Base-by-base conservation (phyloP, 2,888 invertebrate species). In the Octonoba sinensis region DNA sequence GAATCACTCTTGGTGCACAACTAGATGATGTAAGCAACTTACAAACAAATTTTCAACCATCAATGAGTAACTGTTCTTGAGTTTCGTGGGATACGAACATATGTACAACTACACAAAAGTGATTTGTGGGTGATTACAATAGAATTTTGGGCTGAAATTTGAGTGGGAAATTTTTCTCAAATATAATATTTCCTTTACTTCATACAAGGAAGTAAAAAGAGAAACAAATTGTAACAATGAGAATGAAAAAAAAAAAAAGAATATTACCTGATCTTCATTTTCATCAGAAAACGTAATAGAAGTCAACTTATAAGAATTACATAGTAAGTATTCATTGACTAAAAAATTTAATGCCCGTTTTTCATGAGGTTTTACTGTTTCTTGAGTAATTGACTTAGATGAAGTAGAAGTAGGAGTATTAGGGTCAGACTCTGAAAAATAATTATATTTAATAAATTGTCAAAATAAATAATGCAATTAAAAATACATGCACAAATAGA, bases 281-380 rank as follows among this genome's bases (percentile, higher is more conserved):
- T 96, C 96, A 91, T 96, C 96, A 51, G 95, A 93, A 89, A 96
- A 96, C 65, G 96, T 96, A 83, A 95, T 95, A 0, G 95, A 94
- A 3, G 95, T 95, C 24, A 96, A 89, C 89, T 95, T 95, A 88
- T 95, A 95, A 82, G 93, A 93, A 87, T 93, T 92, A 20, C 92
- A 89, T 66, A 95, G 89, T 20, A 96, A 90, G 88, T 95, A 95
- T 88, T 96, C 95, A 89, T 96, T 95, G 67, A 96, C 93, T 22
- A 96, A 90, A 89, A 94, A 96, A 89, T 96, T 96, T 1, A 96
- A 89, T 16, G 95, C 95, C 88, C 93, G 90, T 87, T 93, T 93
- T 88, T 96, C 95, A 88, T 95, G 93, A 2, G 95, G 93, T 87
- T 93, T 93, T 66, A 95, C 91, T 11, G 89, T 88, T 47, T 89